Percentiles rank a stretch among this genome's conserved stretches.
Conservation (phyloP, 2,888 invertebrate species). For the Caradrina kadenii region DNA sequence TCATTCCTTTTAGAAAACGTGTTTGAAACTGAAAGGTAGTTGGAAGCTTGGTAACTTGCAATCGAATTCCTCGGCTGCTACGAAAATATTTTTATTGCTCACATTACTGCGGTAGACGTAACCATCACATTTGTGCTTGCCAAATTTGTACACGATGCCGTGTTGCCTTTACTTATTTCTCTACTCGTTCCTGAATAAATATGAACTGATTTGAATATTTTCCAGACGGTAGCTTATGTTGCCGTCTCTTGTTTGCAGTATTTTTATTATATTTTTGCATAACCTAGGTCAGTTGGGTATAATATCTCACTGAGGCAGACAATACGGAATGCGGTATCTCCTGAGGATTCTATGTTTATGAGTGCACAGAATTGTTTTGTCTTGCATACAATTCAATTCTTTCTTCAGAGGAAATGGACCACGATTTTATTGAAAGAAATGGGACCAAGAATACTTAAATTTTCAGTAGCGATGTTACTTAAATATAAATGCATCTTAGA, state of each 20-base stretch:
- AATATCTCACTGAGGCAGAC: conserved; percentile 50
- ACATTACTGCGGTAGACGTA: conserved; percentile 66
- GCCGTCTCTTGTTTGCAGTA: conserved; percentile 42
- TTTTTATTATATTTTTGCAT: conserved; percentile 40
- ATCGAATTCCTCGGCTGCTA: conserved; percentile 37
- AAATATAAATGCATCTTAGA: conserved; percentile 45
- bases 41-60: conserved; percentile 32
- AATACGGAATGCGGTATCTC: conserved; percentile 34
- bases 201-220: conserved; percentile 69
- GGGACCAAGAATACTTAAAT: conserved; percentile 29
- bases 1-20: conserved; percentile 26
- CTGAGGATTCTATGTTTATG: conserved; percentile 25
- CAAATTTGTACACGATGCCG: conserved; percentile 62
- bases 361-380: conserved; percentile 32
- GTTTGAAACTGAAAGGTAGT: conserved; percentile 28
- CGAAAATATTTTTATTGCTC: conserved; percentile 64
- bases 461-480: conserved; percentile 41
- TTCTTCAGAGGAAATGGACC: conserved; percentile 7
- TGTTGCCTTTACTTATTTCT: conserved; percentile 60
- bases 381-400: conserved; percentile 28
- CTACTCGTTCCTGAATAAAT: conserved; percentile 66
- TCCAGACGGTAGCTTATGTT: conserved; percentile 46
- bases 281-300: conserved; percentile 45
- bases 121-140: conserved; percentile 67
- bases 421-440: conserved; percentile 28